These are phyloP conservation scores for Romanogobio albipinnatus DNA, from an alignment of 2,113 vertebrate genomes.

Conservation along the genomic window DNA sequence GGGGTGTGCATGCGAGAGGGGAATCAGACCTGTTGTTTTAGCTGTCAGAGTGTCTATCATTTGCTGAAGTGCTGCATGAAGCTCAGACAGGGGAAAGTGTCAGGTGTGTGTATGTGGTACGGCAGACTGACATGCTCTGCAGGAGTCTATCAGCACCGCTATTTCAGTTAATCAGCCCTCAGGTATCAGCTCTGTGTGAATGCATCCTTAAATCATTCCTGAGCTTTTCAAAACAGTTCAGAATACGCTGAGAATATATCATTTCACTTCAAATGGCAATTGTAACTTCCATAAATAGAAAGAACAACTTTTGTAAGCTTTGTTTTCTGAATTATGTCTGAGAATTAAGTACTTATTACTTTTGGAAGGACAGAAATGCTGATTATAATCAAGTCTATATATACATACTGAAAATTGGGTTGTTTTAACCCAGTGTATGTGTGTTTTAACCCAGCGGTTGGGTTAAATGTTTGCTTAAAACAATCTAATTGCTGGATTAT, in stretches of 20 bases:
- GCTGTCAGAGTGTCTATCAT: conserved; percentile 41
- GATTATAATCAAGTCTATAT: not conserved
- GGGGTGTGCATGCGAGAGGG: conserved; percentile 3
- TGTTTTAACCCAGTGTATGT: too few species aligned
- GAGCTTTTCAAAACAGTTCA: conserved; percentile 19
- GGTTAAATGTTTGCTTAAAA: too few species aligned
- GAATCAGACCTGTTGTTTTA: conserved; percentile 51
- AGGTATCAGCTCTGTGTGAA: conserved; percentile 53
- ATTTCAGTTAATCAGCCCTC: conserved; percentile 63
- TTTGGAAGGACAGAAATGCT: not conserved
- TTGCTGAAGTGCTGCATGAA: conserved; percentile 24
- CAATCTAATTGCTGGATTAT: too few species aligned
- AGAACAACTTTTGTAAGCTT: not conserved
- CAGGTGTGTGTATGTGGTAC: conserved; percentile 38
- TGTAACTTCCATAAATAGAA: not conserved
- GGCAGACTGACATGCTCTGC: conserved; percentile 42
- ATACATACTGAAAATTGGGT: too few species aligned
- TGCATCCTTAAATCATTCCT: conserved; percentile 3
- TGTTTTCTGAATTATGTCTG: not conserved
- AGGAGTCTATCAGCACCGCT: conserved; percentile 57
- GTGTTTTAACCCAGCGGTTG: too few species aligned
- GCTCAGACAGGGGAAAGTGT: conserved; percentile 27
- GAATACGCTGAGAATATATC: not conserved
- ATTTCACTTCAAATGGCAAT: not conserved
- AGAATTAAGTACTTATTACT: not conserved